Percentiles rank a stretch among this genome's conserved stretches.
These are phyloP conservation scores for Hyaena hyaena DNA, from an alignment of 2,113 vertebrate species.

Conservation along the genomic window DNA sequence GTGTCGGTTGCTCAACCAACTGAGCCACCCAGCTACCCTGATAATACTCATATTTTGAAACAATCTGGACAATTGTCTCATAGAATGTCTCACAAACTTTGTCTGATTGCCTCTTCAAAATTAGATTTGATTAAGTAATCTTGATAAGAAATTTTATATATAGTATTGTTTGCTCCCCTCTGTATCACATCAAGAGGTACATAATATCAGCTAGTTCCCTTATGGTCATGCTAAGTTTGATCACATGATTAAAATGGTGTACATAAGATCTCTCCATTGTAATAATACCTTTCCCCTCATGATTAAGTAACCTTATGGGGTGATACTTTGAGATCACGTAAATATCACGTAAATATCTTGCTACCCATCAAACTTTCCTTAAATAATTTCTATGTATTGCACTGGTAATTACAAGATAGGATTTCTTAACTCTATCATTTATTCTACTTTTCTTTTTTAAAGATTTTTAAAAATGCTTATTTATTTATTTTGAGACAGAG, in stretches of 20 bases:
- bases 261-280: neutral
- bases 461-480: too few relatives aligned
- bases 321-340: neutral
- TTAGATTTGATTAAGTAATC: neutral
- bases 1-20: too few relatives aligned
- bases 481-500: too few relatives aligned
- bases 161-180: neutral
- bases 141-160: constrained; percentile 34
- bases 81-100: constrained; percentile 41
- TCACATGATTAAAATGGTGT: neutral
- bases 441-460: neutral
- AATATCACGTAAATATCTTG: neutral
- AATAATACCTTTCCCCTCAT: neutral
- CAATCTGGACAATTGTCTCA: neutral
- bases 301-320: neutral
- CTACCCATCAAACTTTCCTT: constrained; percentile 8
- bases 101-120: constrained; percentile 24
- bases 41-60: neutral
- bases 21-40: too few relatives aligned
- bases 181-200: constrained; percentile 34
- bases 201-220: neutral
- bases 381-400: constrained; percentile 28
- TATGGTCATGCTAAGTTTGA: neutral
- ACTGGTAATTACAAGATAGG: constrained; percentile 1
- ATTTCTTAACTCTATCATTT: neutral